Conservation (phyloP, 2,113 vertebrate species). For the Thalassarche chlororhynchos region DNA sequence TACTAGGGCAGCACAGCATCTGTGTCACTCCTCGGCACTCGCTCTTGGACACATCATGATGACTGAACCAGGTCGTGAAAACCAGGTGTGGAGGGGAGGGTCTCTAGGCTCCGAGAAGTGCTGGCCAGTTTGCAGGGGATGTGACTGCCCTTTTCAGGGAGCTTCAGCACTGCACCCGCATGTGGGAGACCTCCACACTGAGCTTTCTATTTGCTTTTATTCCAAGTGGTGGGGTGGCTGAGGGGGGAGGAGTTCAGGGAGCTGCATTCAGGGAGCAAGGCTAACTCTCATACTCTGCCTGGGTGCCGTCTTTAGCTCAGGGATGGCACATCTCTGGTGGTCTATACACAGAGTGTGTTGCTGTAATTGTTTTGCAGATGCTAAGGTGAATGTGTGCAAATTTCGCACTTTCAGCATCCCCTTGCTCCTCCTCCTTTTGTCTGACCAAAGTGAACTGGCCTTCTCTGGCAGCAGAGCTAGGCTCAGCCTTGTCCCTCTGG, state of each 20-base stretch:
- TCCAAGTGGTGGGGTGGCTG: neutral
- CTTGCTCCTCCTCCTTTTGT: neutral
- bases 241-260: neutral
- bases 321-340: neutral
- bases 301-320: neutral
- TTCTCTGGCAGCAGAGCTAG: neutral
- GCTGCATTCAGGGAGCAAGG: neutral
- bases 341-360: neutral
- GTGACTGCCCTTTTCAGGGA: neutral
- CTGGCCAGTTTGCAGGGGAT: neutral
- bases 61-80: neutral
- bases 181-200: neutral
- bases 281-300: neutral
- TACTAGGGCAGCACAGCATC: neutral
- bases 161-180: fast-evolving
- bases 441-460: neutral
- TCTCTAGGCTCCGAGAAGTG: neutral
- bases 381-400: neutral
- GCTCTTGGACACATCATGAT: fast-evolving
- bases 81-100: neutral
- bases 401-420: fast-evolving
- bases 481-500: neutral
- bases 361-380: neutral
- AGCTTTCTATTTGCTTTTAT: neutral
- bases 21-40: neutral